Base-by-base conservation (phyloP, 2,888 invertebrate species). In the Shargacucullia verbasci region DNA sequence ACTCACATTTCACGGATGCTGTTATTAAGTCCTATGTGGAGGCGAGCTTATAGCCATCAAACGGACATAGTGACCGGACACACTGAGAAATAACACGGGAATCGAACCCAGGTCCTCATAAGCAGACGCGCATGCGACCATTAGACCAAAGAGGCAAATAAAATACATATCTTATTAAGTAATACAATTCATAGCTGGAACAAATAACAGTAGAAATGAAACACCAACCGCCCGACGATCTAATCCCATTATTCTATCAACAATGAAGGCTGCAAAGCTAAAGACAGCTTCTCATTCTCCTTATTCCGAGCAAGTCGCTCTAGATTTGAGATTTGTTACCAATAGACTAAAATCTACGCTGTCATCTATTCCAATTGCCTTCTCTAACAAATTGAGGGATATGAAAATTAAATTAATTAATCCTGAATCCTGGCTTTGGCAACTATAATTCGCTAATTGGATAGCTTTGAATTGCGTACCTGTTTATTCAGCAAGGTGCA, bases 311-410 rank as follows among this genome's bases (percentile, higher is more conserved):
- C 15, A 34, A 58, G 58, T 55, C 15, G 67, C 61, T 55, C 54
- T 41, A 60, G 61, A 71, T 61, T 39, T 49, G 53, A 52, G 60
- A 67, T 74, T 74, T 74, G 59, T 57, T 50, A 52, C 62, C 59
- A 57, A 63, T 67, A 70, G 55, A 46, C 48, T 58, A 59, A 73
- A 73, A 67, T 58, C 59, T 55, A 63, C 60, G 40, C 54, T 41
- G 40, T 54, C 74, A 62, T 58, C 57, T 52, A 59, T 49, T 61
- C 27, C 60, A 52, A 69, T 69, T 70, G 49, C 66, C 49, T 65
- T 38, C 37, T 50, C 48, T 59, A 52, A 34, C 27, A 59, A 55
- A 59, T 63, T 62, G 37, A 44, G 57, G 63, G 48, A 57, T 57
- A 56, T 56, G 56, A 70, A 70, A 66, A 67, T 70, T 59, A 59